Conservation (phyloP, 2,797 vertebrate species). For the Carapus acus region DNA sequence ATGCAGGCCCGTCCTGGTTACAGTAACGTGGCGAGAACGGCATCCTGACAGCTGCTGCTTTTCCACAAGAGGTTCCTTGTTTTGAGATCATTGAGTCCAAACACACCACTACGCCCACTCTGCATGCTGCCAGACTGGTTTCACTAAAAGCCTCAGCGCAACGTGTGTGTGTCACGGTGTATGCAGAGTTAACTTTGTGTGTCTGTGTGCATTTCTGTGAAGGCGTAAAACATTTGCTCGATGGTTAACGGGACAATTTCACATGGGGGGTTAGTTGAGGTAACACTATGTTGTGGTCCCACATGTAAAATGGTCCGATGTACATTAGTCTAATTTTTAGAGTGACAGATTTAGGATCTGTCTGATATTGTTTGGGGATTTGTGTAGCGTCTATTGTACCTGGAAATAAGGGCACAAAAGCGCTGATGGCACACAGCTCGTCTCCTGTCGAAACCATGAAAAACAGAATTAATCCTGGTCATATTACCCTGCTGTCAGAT, state of each 20-base stretch:
- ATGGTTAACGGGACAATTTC: background rate
- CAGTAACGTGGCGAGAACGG: constrained; percentile 21
- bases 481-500: background rate
- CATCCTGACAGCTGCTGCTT: constrained; percentile 58
- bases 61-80: constrained; percentile 56
- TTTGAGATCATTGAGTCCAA: constrained; percentile 26
- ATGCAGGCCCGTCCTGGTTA: constrained; percentile 24
- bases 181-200: background rate
- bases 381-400: background rate
- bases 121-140: constrained; percentile 60
- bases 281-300: background rate
- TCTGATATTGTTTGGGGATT: background rate
- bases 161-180: constrained; percentile 1
- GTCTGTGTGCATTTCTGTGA: constrained; percentile 1
- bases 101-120: constrained; percentile 35
- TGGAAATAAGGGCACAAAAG: background rate
- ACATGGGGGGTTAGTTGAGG: background rate
- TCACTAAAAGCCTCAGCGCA: constrained; percentile 20
- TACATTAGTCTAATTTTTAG: background rate
- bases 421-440: background rate
- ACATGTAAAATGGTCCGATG: background rate
- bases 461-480: background rate
- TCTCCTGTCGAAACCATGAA: too few relatives aligned
- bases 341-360: background rate
- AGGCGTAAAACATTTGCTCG: background rate